phyloP scores from a whole-genome alignment of 1,140 invertebrate genomes.

The Panagrolaimus sp. region DNA sequence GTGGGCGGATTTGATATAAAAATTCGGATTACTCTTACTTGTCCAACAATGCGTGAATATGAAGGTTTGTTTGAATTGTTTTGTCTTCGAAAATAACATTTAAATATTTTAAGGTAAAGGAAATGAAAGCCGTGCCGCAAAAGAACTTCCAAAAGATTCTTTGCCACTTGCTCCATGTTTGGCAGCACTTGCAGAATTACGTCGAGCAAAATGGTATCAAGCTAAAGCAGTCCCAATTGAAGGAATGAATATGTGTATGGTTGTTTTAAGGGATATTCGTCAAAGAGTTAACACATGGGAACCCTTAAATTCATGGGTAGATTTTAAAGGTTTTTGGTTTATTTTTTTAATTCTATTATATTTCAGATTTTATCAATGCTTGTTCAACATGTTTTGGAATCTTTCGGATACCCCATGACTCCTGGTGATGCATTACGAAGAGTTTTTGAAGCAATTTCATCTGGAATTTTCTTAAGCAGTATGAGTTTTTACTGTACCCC shows the following conservation, averaged over 20 bases:
- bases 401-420: constrained; percentile 75
- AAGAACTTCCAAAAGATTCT: constrained; percentile 28
- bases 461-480: constrained; percentile 74
- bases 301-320: constrained; percentile 82
- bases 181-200: constrained; percentile 95
- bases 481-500: constrained; percentile 20
- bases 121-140: background rate
- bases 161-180: constrained; percentile 71
- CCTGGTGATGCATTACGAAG: constrained; percentile 84
- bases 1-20: constrained; percentile 17
- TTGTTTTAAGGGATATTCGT: constrained; percentile 87
- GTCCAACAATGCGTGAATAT: constrained; percentile 22
- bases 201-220: constrained; percentile 97
- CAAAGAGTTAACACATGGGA: constrained; percentile 86
- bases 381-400: constrained; percentile 85
- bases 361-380: constrained; percentile 68
- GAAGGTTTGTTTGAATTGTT: background rate
- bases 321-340: constrained; percentile 39
- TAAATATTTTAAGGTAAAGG: too few relatives aligned
- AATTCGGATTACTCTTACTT: constrained; percentile 34
- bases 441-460: constrained; percentile 85
- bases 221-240: constrained; percentile 89
- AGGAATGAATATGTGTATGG: constrained; percentile 87
- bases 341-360: constrained; percentile 1
- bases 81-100: too few relatives aligned